Evolutionary conservation across 2,888 invertebrate genomes (phyloP).

Genomic region (Spisula solida): DNA sequence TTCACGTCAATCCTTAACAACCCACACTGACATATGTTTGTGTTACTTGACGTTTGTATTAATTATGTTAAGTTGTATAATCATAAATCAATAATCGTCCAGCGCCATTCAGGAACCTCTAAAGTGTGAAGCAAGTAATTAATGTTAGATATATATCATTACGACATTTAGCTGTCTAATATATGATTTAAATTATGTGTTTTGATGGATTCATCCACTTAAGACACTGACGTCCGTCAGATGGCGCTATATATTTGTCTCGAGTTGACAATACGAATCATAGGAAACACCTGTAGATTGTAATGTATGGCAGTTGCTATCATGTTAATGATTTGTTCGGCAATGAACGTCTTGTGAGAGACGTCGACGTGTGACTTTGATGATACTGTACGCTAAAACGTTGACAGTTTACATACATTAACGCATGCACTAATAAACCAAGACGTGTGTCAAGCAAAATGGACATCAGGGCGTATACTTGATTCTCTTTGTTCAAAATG

Average conservation of each 20-base stretch:
- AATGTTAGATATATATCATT: slow-evolving; percentile 49
- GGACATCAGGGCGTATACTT: slow-evolving; percentile 15
- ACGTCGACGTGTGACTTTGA: slow-evolving; percentile 52
- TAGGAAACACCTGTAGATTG: slow-evolving; percentile 55
- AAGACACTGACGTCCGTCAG: slow-evolving; percentile 45
- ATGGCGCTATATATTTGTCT: slow-evolving; percentile 44
- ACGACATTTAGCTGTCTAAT: slow-evolving; percentile 48
- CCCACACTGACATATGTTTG: background rate
- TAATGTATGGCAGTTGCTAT: slow-evolving; percentile 39
- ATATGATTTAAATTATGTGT: slow-evolving; percentile 43
- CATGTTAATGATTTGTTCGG: slow-evolving; percentile 54
- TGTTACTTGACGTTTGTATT: background rate
- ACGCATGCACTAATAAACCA: background rate
- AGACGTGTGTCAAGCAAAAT: background rate
- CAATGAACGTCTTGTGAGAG: slow-evolving; percentile 34
- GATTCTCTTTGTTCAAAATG: slow-evolving; percentile 1
- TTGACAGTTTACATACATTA: slow-evolving; percentile 31
- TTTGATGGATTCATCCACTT: slow-evolving; percentile 51
- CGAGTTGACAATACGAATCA: slow-evolving; percentile 44
- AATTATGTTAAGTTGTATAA: background rate
- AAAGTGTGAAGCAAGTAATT: slow-evolving; percentile 54
- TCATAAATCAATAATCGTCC: slow-evolving; percentile 10
- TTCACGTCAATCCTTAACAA: background rate
- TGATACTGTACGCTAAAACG: slow-evolving; percentile 6
- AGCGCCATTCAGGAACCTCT: slow-evolving; percentile 46